Base-by-base conservation (phyloP, 2,888 invertebrate genomes). In the Limnephilus auricula region DNA sequence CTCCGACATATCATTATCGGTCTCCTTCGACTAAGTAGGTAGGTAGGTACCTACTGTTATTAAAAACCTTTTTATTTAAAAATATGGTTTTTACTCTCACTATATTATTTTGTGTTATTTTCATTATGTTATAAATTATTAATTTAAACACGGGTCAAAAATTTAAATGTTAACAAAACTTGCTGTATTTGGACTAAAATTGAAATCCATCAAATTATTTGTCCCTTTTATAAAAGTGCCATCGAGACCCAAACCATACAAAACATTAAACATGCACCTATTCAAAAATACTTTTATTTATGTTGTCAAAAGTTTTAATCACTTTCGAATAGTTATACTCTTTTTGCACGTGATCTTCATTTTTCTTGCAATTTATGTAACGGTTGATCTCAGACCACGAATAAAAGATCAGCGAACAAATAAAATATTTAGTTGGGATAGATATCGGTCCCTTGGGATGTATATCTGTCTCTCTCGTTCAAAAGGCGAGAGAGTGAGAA, bases 331-430 rank as follows among this genome's bases (percentile, higher is more conserved):
- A 82, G 2, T 30, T n/a, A 82, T 34, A 15, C 32, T 6, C 50
- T 65, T 65, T 65, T 65, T 65, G 25, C 15, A 25, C 6, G 6
- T 65, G 18, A 65, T 65, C 85, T 30, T 45, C 30, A 85, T 30
- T 85, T 85, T 45, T 30, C 45, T 85, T 18, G 12, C 85, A 40
- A 31, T 45, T 0, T 85, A 15, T 32, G 18, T 82, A 18, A 82
- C 32, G 82, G 31, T 45, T 37, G 40, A 31, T 30, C 85, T 45
- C 45, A 12, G 40, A 85, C 45, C 31, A 12, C 78, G 87, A 87
- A 65, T 87, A 87, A 84, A 84, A 84, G 84, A 84, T 84, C 40
- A 84, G 65, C 87, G 78, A 65, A 87, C 87, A 65, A 87, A 87
- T 78, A 34, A 87, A 87, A 87, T 87, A 87, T 87, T 87, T 78